Percentiles rank a stretch among this genome's conserved stretches.
Conservation (phyloP, 2,797 vertebrate genomes). For the Melanotaenia maccullochi region DNA sequence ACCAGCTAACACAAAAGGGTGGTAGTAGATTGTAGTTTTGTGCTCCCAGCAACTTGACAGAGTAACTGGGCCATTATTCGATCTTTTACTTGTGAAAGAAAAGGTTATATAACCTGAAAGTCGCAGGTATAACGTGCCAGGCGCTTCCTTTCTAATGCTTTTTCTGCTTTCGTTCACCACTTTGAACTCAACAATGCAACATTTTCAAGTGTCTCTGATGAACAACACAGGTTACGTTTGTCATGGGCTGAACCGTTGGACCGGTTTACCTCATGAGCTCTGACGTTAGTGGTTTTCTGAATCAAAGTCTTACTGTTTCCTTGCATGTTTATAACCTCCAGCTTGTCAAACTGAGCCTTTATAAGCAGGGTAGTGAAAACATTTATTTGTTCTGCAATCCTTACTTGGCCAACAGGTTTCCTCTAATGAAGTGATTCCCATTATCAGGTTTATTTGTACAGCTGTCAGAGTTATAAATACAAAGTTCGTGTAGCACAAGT, state of each 20-base stretch:
- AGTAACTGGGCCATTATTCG: too few relatives aligned
- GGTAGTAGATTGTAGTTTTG: not conserved
- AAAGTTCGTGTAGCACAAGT: too few relatives aligned
- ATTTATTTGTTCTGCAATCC: not conserved
- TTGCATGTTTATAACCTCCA: too few relatives aligned
- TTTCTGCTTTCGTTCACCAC: not conserved
- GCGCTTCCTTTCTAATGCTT: not conserved
- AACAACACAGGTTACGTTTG: not conserved
- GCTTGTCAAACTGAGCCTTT: not conserved
- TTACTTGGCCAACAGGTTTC: not conserved
- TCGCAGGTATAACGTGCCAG: not conserved
- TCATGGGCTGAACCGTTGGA: not conserved
- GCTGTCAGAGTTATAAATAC: too few relatives aligned
- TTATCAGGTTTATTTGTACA: too few relatives aligned
- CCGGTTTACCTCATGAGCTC: not conserved
- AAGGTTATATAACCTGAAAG: not conserved
- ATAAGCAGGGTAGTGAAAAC: not conserved
- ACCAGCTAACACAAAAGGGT: slow-evolving; percentile 3
- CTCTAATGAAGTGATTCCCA: too few relatives aligned
- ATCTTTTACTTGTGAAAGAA: not conserved
- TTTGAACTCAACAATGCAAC: not conserved
- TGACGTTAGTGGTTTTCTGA: not conserved
- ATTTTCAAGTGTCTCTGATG: not conserved
- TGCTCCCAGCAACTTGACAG: too few relatives aligned
- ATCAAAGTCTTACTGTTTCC: not conserved